These are phyloP conservation scores for Rhagonycha fulva DNA, from an alignment of 2,888 invertebrate species.

Conservation along the genomic window DNA sequence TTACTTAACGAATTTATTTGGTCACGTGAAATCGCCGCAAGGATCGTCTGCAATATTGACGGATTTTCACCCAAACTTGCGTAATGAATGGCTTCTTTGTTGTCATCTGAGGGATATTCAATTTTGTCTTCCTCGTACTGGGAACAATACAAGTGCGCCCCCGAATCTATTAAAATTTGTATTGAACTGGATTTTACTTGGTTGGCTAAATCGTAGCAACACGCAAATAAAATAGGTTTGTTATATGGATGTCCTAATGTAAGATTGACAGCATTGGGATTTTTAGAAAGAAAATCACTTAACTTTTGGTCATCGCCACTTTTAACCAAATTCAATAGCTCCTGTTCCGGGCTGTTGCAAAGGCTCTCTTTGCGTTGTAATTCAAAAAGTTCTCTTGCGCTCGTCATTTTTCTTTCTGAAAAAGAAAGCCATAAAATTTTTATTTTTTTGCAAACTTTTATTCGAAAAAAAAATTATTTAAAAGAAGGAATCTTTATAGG, in stretches of 20 bases:
- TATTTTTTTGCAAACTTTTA: not conserved
- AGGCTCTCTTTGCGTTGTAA: conserved; percentile 43
- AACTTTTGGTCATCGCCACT: conserved; percentile 60
- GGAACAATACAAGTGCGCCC: conserved; percentile 64
- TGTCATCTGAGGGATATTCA: conserved; percentile 25
- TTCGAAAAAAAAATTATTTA: too few species aligned
- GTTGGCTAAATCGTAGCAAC: conserved; percentile 64
- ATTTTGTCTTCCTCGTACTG: conserved; percentile 54
- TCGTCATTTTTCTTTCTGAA: conserved; percentile 20
- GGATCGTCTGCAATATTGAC: conserved; percentile 55
- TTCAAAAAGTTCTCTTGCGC: conserved; percentile 7
- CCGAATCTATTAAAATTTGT: conserved; percentile 61
- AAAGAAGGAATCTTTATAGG: too few species aligned
- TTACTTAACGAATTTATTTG: conserved; percentile 37
- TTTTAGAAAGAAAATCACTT: conserved; percentile 57
- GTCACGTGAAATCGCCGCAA: conserved; percentile 49
- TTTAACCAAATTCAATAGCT: conserved; percentile 58
- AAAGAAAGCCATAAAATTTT: not conserved
- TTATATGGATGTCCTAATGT: conserved; percentile 62
- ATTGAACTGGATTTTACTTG: conserved; percentile 62
- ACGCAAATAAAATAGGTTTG: conserved; percentile 54
- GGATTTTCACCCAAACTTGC: conserved; percentile 60
- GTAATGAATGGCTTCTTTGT: conserved; percentile 69
- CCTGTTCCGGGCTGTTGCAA: conserved; percentile 45
- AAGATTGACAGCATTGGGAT: conserved; percentile 46